These are phyloP conservation scores for Chrysomela aeneicollis DNA, from an alignment of 2,888 invertebrate genomes.

Conservation along the genomic window DNA sequence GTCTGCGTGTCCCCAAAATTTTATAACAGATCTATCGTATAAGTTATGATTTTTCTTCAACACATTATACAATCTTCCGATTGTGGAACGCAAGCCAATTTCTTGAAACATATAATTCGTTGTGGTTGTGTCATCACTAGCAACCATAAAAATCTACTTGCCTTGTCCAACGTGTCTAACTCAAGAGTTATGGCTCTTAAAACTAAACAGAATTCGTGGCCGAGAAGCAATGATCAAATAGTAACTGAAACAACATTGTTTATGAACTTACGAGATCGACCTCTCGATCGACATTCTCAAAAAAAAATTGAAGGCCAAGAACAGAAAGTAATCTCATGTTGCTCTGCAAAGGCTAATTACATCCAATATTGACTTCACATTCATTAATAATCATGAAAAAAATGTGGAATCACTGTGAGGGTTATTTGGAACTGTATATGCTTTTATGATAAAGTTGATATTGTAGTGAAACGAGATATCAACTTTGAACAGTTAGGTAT, in stretches of 20 bases:
- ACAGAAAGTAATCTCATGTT: neutral
- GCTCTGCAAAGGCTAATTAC: neutral
- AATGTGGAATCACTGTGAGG: neutral
- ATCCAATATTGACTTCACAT: neutral
- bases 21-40: too few species aligned
- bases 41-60: too few species aligned
- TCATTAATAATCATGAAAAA: neutral
- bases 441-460: neutral
- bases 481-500: too few species aligned
- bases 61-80: too few species aligned
- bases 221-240: too few species aligned
- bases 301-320: neutral
- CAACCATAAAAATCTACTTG: neutral
- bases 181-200: too few species aligned
- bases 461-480: neutral
- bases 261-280: neutral
- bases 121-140: neutral
- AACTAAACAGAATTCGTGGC: too few species aligned
- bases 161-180: too few species aligned
- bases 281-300: conserved; percentile 1
- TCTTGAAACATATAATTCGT: too few species aligned
- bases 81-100: too few species aligned
- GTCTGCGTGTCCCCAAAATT: neutral
- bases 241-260: too few species aligned
- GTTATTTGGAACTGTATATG: neutral